Conservation (phyloP, 2,797 vertebrate species). For the Diceros bicornis region DNA sequence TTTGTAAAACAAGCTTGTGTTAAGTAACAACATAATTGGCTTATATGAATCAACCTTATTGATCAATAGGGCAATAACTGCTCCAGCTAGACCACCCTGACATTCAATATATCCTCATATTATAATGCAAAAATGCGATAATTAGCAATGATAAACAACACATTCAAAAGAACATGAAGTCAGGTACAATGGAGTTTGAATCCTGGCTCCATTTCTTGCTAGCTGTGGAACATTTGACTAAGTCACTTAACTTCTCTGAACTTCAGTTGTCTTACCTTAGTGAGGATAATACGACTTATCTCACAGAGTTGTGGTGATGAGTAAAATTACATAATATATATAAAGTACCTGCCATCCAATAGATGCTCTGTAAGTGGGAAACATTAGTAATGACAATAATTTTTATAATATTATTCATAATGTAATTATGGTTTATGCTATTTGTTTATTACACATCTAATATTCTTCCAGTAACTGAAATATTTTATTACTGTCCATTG, state of each 20-base stretch:
- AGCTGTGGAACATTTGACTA: background rate
- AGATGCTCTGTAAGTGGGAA: background rate
- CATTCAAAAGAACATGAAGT: background rate
- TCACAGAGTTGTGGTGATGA: background rate
- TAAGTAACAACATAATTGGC: background rate
- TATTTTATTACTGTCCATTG: background rate
- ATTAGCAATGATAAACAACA: background rate
- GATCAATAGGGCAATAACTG: background rate
- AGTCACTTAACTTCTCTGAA: rapidly evolving
- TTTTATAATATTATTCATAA: background rate
- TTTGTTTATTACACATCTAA: background rate
- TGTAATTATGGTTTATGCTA: background rate
- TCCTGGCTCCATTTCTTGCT: background rate
- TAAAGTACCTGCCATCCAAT: background rate
- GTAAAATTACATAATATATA: background rate
- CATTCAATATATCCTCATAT: background rate
- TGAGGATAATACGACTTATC: rapidly evolving
- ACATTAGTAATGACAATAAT: background rate
- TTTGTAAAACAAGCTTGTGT: background rate
- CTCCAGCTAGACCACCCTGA: background rate
- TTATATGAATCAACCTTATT: background rate
- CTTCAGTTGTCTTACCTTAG: background rate
- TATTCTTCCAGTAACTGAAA: background rate
- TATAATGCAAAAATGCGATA: background rate
- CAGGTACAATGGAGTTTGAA: background rate